These are phyloP conservation scores for Drosophila funebris DNA, from an alignment of 1,140 invertebrate genomes.

Conservation along the genomic window DNA sequence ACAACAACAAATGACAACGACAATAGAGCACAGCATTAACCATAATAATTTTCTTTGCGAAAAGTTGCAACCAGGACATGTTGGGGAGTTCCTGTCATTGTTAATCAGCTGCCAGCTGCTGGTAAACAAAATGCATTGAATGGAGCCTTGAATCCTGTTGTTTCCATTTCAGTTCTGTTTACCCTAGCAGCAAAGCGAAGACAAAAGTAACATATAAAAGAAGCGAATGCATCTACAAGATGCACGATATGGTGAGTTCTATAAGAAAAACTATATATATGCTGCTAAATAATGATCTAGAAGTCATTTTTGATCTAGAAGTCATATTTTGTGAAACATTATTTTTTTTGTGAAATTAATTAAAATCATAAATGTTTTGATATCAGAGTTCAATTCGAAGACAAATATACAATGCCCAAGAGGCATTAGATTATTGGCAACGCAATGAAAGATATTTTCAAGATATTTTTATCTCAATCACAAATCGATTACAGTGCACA, in stretches of 20 bases:
- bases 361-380: background rate
- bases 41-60: slow-evolving; percentile 64
- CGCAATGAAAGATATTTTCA: background rate
- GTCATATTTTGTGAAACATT: too few species aligned
- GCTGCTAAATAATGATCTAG: too few species aligned
- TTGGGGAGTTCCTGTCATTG: slow-evolving; percentile 53
- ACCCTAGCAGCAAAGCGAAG: background rate
- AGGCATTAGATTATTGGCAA: background rate
- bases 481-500: slow-evolving; percentile 1
- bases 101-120: slow-evolving; percentile 75
- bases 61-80: slow-evolving; percentile 37
- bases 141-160: slow-evolving; percentile 29
- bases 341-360: too few species aligned
- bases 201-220: slow-evolving; percentile 3
- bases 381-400: too few species aligned
- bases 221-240: background rate
- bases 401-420: too few species aligned
- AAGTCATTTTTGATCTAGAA: too few species aligned
- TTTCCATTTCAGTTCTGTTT: slow-evolving; percentile 16
- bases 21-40: slow-evolving; percentile 70
- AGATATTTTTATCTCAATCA: slow-evolving; percentile 1
- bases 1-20: slow-evolving; percentile 33
- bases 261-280: too few species aligned
- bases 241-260: background rate
- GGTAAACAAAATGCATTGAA: slow-evolving; percentile 71